Base-by-base conservation (phyloP, 2,113 vertebrate species). In the Lepus europaeus region DNA sequence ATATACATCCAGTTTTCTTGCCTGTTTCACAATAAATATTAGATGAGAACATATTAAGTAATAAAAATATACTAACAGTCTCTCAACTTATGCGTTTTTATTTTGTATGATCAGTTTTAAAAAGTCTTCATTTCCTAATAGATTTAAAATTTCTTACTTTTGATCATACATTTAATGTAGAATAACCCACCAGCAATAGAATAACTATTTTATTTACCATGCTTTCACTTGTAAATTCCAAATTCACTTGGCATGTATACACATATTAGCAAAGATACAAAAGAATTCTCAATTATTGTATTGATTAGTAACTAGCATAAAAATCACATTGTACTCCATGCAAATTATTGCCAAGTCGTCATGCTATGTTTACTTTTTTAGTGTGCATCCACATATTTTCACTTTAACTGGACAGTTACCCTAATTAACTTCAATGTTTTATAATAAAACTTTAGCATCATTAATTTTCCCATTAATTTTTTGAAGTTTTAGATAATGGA, bases 1-100 rank as follows among this genome's bases (percentile, higher is more conserved):
- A 98, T 99, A 99, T 49, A 99, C 98, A 96, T 99, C 99, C 96
- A 99, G 98, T 96, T 99, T 99, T 81, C 99, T 99, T 96, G 98
- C 98, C 99, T 99, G 98, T 97, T 96, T 96, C 95, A 97, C 92
- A 97, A 36, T 70, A 98, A 98, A 70, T 33, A 27, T 89, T 93
- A 96, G 11, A 86, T 93, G 69, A 69, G 83, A 92, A 63, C 74
- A 94, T 4, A 77, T 61, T 36, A 87, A 77, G 33, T 45, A 96
- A 93, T 72, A 92, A 96, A 93, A 96, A 89, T 77, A 94, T 39
- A 94, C 9, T 86, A 82, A 89, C 17, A 36, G 25, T 64, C 31
- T 91, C 45, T 72, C 53, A 53, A 23, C 19, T 91, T 86, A 63
- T 3, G 93, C 59, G 39, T 74, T 92, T 87, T 49, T 87, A 83